Evolutionary conservation across 2,797 vertebrate species (phyloP).

Genomic region (Halcyon chelicuti): DNA sequence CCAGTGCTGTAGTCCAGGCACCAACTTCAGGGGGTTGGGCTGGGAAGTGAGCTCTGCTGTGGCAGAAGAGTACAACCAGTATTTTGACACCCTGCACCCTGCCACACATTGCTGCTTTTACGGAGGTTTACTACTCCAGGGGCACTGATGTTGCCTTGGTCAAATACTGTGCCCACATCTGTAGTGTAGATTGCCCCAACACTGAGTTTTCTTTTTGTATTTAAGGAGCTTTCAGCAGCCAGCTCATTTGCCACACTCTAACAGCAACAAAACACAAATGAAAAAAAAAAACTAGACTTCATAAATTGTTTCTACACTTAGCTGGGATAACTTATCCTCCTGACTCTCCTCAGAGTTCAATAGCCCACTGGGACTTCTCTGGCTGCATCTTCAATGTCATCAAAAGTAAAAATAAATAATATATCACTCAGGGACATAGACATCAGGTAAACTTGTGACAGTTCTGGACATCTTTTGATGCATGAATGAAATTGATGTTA

Average conservation of each 20-base stretch:
- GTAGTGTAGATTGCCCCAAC: background rate
- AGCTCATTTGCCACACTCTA: background rate
- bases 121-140: accelerated
- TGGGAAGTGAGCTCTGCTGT: background rate
- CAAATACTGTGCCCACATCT: background rate
- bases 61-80: background rate
- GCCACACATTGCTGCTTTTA: background rate
- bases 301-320: background rate
- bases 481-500: background rate
- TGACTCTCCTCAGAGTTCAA: background rate
- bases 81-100: background rate
- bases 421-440: background rate
- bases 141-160: background rate
- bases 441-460: background rate
- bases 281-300: background rate
- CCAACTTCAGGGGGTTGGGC: background rate
- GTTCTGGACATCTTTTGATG: background rate
- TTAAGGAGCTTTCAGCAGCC: background rate
- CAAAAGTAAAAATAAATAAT: background rate
- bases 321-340: background rate
- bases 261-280: background rate
- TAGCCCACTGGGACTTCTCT: background rate
- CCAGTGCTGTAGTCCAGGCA: background rate
- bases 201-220: background rate
- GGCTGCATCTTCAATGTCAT: background rate